Evolutionary conservation across 2,888 invertebrate species (phyloP), one percentile per base, ranked within the genome.

Genomic region (Lysandra coridon): DNA sequence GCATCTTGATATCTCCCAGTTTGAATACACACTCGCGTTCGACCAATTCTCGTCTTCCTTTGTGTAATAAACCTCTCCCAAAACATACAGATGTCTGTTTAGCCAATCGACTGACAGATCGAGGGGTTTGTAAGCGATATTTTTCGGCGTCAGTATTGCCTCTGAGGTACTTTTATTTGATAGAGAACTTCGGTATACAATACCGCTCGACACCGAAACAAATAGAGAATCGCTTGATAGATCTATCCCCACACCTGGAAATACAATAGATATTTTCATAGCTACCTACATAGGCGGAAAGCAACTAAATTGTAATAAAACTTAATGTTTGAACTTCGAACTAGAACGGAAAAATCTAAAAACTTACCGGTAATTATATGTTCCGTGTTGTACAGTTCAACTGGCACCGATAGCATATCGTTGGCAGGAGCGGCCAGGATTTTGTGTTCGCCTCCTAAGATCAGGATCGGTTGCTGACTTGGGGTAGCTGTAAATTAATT

Each of bases 41-140:
- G 85, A 85, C 81, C 88, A 88, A 75, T 84, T 86, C 12, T 84
- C 83, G 60, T 87, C 88, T 79, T 89, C 89, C 81, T 88, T 89
- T 1, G 87, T 87, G 83, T 96, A 95, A 73, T 95, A 94, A 7
- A 96, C 96, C 89, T 97, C 96, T 0, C 97, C 97, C 53, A 98
- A 95, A 79, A 99, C 95, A 85, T 98, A 99, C 2, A 99, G 93
- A 80, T 97, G 96, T 81, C 97, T 95, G 86, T 98, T 97, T 60
- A 99, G 92, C 99, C 99, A 99, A 89, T 99, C 99, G 0, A 98
- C 96, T 1, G 97, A 97, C 10, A 98, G 87, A 82, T 96, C 96
- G 78, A 96, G 88, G 0, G 98, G 97, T 80, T 95, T 95, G 86
- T 96, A 96, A 78, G 95, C 94, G 14, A 95, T 94, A 78, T 95